A percentile compares a stretch with the other conserved stretches of the same genome.
phyloP scores from a whole-genome alignment of 2,888 invertebrate genomes.

The Amiota mariae region DNA sequence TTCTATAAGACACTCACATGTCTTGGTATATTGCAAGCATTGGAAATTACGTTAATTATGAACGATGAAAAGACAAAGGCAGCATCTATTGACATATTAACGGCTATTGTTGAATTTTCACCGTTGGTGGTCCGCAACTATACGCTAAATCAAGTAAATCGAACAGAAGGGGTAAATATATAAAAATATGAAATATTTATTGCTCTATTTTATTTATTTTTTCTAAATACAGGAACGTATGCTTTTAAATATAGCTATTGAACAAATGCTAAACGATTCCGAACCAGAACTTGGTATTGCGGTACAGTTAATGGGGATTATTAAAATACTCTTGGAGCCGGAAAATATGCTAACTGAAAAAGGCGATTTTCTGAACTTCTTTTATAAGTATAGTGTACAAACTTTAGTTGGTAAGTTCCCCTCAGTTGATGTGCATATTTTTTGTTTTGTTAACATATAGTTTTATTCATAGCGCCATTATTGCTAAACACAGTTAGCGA shows the following conservation, averaged over 20 bases:
- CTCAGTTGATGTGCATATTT: neutral
- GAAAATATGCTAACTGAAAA: constrained; percentile 99
- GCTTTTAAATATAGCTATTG: constrained; percentile 95
- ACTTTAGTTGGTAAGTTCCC: constrained; percentile 86
- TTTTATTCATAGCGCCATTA: constrained; percentile 82
- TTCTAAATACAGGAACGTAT: constrained; percentile 84
- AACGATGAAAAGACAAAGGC: constrained; percentile 95
- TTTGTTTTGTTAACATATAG: neutral
- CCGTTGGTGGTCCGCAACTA: constrained; percentile 98
- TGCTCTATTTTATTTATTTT: neutral
- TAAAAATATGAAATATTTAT: neutral
- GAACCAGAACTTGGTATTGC: constrained; percentile 98
- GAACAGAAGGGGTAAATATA: constrained; percentile 86
- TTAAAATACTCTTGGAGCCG: constrained; percentile 94
- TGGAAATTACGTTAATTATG: constrained; percentile 92
- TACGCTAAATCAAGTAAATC: constrained; percentile 90
- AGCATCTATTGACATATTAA: constrained; percentile 97
- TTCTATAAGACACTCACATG: constrained; percentile 96
- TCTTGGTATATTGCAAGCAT: constrained; percentile 89
- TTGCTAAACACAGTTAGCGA: constrained; percentile 93
- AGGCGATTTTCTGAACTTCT: constrained; percentile 97
- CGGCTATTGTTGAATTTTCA: constrained; percentile 98
- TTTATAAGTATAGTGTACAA: constrained; percentile 98
- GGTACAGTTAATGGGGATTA: constrained; percentile 95
- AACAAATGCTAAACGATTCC: constrained; percentile 97